phyloP scores from a whole-genome alignment of 2,113 vertebrate species.

The Garra rufa region DNA sequence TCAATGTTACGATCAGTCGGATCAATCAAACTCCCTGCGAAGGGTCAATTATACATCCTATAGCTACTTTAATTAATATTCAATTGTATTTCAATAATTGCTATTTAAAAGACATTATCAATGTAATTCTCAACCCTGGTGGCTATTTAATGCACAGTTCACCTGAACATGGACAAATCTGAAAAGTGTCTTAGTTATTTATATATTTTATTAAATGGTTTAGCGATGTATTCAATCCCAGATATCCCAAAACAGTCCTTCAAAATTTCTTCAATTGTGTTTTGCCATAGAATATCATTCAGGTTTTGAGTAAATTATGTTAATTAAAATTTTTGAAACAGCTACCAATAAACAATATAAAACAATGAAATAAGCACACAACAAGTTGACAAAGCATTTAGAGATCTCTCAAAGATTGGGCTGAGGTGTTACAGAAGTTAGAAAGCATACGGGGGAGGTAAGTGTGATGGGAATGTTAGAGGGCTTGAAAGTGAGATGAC shows the following conservation, averaged over 20 bases:
- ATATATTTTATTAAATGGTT: not conserved
- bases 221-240: not conserved
- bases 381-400: not conserved
- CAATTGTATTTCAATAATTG: too few species aligned
- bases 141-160: too few species aligned
- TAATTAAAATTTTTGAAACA: not conserved
- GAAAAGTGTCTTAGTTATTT: too few species aligned
- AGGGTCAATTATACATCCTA: too few species aligned
- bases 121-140: too few species aligned
- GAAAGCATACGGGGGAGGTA: not conserved
- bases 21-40: too few species aligned
- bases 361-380: not conserved
- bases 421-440: not conserved
- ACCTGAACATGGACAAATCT: too few species aligned
- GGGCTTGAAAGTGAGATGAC: slow-evolving; percentile 27
- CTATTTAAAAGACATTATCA: too few species aligned
- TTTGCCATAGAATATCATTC: not conserved
- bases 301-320: not conserved
- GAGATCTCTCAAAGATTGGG: not conserved
- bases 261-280: not conserved
- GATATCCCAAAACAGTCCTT: not conserved
- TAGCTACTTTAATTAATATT: too few species aligned
- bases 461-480: not conserved
- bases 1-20: too few species aligned
- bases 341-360: not conserved